Percentiles rank a stretch among this genome's conserved stretches.
phyloP scores from a whole-genome alignment of 2,797 vertebrate species.

The Poeciliopsis paucimaculata region DNA sequence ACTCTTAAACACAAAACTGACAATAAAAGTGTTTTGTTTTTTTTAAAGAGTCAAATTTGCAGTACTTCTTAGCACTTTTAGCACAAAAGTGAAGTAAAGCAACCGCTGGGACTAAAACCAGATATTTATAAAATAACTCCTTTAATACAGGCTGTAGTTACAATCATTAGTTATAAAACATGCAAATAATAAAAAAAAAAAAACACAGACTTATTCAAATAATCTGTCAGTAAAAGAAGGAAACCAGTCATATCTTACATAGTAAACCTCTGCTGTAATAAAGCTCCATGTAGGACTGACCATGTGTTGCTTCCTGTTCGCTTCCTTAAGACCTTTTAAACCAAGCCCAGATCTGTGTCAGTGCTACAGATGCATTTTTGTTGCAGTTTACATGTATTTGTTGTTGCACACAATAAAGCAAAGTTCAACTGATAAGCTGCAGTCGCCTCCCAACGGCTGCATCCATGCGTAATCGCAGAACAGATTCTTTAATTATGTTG shows the following conservation, averaged over 20 bases:
- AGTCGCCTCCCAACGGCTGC: not conserved
- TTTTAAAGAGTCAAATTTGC: not conserved
- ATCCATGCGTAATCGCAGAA: not conserved
- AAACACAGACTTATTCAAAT: not conserved
- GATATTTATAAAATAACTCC: not conserved
- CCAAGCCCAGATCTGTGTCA: conserved; percentile 3
- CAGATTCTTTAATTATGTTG: not conserved
- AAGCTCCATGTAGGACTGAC: not conserved
- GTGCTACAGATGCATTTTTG: not conserved
- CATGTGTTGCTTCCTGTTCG: not conserved
- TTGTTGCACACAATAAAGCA: conserved; percentile 23
- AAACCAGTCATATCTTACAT: not conserved
- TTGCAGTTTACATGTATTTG: not conserved
- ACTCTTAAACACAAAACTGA: not conserved
- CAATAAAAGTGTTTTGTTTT: not conserved
- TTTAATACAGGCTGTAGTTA: not conserved
- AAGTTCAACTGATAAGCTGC: conserved; percentile 46
- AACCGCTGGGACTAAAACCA: not conserved
- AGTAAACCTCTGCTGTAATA: conserved; percentile 3
- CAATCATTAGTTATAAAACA: not conserved
- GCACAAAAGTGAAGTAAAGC: not conserved
- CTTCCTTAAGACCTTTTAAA: not conserved
- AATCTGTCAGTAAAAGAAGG: not conserved
- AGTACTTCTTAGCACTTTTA: not conserved
- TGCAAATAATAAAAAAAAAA: not conserved